Percentiles rank a stretch among this genome's conserved stretches.
These are phyloP conservation scores for Eulemur macaco DNA, from an alignment of 2,113 vertebrate species.

Conservation along the genomic window DNA sequence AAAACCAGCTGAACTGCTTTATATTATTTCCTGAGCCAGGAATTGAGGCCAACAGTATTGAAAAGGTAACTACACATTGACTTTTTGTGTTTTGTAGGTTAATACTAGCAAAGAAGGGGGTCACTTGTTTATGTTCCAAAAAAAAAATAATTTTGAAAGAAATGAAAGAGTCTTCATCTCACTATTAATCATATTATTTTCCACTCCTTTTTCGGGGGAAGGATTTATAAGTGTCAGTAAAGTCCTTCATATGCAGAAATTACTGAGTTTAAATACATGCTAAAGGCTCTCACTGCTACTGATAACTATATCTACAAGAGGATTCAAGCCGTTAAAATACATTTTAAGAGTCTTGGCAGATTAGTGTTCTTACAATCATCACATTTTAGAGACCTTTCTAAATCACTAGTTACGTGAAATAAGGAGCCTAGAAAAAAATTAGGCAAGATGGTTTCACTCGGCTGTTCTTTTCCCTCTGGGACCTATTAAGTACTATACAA, in stretches of 20 bases:
- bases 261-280: constrained; percentile 14
- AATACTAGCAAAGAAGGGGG: not conserved
- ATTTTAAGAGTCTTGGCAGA: not conserved
- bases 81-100: constrained; percentile 50
- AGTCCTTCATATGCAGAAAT: not conserved
- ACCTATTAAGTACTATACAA: constrained; percentile 80
- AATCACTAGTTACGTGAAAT: constrained; percentile 46
- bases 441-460: constrained; percentile 53
- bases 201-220: not conserved
- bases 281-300: not conserved
- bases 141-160: constrained; percentile 45
- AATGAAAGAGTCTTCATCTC: constrained; percentile 36
- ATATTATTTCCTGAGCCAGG: constrained; percentile 51
- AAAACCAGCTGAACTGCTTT: constrained; percentile 69
- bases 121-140: constrained; percentile 3
- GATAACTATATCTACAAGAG: not conserved
- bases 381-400: constrained; percentile 26
- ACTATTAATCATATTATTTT: constrained; percentile 6
- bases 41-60: constrained; percentile 46
- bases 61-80: constrained; percentile 26
- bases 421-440: constrained; percentile 49
- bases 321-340: not conserved
- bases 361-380: not conserved
- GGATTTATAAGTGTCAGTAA: constrained; percentile 16
- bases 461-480: constrained; percentile 77